phyloP scores from a whole-genome alignment of 1,140 invertebrate species.

The Anoplophora glabripennis region DNA sequence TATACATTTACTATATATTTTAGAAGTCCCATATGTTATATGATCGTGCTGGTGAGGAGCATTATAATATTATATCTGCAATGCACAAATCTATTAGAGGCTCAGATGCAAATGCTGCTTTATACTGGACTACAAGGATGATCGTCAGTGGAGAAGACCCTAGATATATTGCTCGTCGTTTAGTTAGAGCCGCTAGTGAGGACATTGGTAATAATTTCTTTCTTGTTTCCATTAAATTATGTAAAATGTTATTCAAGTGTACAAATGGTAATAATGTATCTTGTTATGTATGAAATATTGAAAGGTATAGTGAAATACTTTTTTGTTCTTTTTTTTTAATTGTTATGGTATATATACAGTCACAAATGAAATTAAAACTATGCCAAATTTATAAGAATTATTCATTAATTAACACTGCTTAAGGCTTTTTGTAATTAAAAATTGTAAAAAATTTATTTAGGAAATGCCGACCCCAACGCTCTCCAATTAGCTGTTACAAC shows the following conservation, averaged over 20 bases:
- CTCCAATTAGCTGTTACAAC: conserved; percentile 66
- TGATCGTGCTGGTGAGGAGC: conserved; percentile 77
- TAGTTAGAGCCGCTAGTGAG: conserved; percentile 75
- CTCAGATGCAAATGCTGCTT: conserved; percentile 73
- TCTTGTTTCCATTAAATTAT: too few relatives aligned
- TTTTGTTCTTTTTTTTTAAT: too few relatives aligned
- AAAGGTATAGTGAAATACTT: too few relatives aligned
- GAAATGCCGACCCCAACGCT: conserved; percentile 56
- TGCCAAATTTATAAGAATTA: too few relatives aligned
- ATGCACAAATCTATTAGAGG: conserved; percentile 84
- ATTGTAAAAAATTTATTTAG: too few relatives aligned
- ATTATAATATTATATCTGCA: conserved; percentile 81
- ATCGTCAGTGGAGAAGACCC: conserved; percentile 80
- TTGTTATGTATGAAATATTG: too few relatives aligned
- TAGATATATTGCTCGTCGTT: conserved; percentile 72
- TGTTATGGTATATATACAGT: too few relatives aligned
- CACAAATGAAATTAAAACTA: too few relatives aligned
- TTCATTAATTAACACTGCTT: too few relatives aligned
- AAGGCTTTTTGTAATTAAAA: too few relatives aligned
- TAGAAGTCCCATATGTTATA: conserved; percentile 72
- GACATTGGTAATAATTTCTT: conserved; percentile 61
- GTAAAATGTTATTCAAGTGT: too few relatives aligned
- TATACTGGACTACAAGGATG: conserved; percentile 83
- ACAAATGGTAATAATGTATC: too few relatives aligned
- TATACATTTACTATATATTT: conserved; percentile 39